Conservation (phyloP, 2,113 vertebrate genomes). For the Puffinus mauretanicus region DNA sequence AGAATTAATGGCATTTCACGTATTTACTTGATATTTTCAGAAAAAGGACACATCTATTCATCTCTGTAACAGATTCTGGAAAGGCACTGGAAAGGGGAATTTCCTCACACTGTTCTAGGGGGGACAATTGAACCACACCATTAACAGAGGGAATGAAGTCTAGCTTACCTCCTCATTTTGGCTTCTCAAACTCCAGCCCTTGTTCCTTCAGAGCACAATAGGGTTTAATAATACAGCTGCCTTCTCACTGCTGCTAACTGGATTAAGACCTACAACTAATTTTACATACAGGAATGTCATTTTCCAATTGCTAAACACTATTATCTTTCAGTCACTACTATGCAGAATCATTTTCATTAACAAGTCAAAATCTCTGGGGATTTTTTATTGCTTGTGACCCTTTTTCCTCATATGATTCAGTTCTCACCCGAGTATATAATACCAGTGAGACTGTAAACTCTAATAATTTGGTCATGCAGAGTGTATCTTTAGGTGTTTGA, state of each 20-base stretch:
- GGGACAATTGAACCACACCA: not conserved
- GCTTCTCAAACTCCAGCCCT: not conserved
- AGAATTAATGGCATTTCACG: not conserved
- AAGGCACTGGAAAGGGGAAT: not conserved
- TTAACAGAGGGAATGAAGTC: not conserved
- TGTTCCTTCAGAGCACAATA: not conserved
- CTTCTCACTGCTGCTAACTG: not conserved
- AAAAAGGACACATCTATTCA: not conserved
- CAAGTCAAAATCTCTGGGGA: not conserved
- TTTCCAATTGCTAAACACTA: not conserved
- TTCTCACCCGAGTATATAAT: not conserved
- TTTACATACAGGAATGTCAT: not conserved
- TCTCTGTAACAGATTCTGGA: not conserved
- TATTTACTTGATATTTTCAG: not conserved
- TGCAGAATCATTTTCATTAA: not conserved
- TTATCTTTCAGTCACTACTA: not conserved
- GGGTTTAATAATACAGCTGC: not conserved
- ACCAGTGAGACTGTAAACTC: not conserved
- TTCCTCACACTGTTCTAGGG: not conserved
- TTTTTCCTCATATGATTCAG: not conserved
- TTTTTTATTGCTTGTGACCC: not conserved
- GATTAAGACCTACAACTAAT: not conserved
- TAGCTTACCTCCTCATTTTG: not conserved
- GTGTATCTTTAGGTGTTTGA: not conserved
- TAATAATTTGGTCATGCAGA: not conserved